These are phyloP conservation scores for Eueides isabella DNA, from an alignment of 1,140 invertebrate species.

Conservation along the genomic window DNA sequence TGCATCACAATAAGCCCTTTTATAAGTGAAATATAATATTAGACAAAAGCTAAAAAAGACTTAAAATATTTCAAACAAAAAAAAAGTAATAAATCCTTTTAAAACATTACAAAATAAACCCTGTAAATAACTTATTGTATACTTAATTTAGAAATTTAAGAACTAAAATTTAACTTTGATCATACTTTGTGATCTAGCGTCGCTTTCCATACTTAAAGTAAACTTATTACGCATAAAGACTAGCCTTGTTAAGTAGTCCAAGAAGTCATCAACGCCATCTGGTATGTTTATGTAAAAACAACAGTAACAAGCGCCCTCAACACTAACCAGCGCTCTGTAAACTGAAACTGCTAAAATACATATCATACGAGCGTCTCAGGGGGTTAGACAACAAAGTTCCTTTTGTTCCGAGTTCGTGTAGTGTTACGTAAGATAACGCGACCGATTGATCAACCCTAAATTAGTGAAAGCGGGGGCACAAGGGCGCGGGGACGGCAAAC, in stretches of 20 bases:
- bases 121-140: no score
- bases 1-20: no score
- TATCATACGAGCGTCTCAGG: not conserved
- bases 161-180: not conserved
- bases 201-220: not conserved
- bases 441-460: constrained; percentile 81
- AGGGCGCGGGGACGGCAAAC: constrained; percentile 69
- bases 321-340: not conserved
- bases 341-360: not conserved
- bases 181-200: not conserved
- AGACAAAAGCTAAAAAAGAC: no score
- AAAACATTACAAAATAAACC: no score
- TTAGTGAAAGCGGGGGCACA: constrained; percentile 70
- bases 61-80: no score
- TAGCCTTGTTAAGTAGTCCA: not conserved
- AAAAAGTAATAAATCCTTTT: no score
- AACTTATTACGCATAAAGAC: not conserved
- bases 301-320: constrained; percentile 16
- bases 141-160: not conserved
- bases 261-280: constrained; percentile 20
- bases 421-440: constrained; percentile 67
- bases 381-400: constrained; percentile 13
- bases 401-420: constrained; percentile 52
- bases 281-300: constrained; percentile 24
- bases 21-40: no score